These are phyloP conservation scores for Babyrousa celebensis DNA, from an alignment of 2,797 vertebrate genomes.

Conservation along the genomic window DNA sequence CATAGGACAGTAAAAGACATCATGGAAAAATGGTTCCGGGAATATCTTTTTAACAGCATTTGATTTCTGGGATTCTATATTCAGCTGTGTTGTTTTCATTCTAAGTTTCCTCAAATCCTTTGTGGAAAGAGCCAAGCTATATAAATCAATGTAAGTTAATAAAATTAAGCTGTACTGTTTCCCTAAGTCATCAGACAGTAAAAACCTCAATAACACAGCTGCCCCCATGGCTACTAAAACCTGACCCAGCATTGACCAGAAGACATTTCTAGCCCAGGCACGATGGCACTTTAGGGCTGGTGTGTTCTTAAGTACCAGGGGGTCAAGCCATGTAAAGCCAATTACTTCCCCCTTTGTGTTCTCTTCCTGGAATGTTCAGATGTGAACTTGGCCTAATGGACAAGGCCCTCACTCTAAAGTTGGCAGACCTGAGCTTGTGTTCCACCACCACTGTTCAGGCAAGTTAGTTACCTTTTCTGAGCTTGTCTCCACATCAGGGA, in stretches of 20 bases:
- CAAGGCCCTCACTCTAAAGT: constrained; percentile 35
- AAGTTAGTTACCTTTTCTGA: constrained; percentile 6
- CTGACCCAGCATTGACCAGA: constrained; percentile 72
- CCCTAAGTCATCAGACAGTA: constrained; percentile 77
- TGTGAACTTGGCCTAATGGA: constrained; percentile 20
- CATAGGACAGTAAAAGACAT: constrained; percentile 1
- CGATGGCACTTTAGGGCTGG: neutral
- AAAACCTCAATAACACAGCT: constrained; percentile 59
- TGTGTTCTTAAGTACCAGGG: constrained; percentile 61
- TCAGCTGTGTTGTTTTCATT: constrained; percentile 76
- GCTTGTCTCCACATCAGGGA: constrained; percentile 14
- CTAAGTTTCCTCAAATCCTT: constrained; percentile 79
- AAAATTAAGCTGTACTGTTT: constrained; percentile 74
- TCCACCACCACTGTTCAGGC: neutral
- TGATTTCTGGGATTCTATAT: constrained; percentile 73
- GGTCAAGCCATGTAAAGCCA: constrained; percentile 59
- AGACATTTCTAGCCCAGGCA: constrained; percentile 53
- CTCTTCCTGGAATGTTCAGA: constrained; percentile 81
- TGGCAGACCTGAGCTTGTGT: neutral
- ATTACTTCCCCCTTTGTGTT: constrained; percentile 63
- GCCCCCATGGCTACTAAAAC: constrained; percentile 67
- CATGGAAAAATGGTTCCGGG: constrained; percentile 68
- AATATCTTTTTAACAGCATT: constrained; percentile 68
- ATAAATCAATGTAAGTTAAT: constrained; percentile 84
- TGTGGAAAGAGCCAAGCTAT: constrained; percentile 77